These are phyloP conservation scores for Gopherus evgoodei DNA, from an alignment of 2,113 vertebrate genomes.

Conservation along the genomic window DNA sequence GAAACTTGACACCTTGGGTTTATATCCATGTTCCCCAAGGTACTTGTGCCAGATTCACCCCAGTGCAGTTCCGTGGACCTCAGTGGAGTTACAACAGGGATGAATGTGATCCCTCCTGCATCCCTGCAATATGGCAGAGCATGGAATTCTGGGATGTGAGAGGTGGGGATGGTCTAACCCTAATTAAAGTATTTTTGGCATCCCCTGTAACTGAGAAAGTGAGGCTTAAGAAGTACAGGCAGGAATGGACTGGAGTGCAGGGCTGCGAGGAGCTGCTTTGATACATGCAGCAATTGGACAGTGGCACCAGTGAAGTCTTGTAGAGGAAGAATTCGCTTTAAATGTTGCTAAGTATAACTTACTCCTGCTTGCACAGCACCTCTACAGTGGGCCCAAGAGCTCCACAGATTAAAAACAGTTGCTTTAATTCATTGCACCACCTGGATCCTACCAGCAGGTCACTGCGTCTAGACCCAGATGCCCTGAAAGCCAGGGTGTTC, in stretches of 20 bases:
- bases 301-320: neutral
- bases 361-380: neutral
- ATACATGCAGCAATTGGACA: neutral
- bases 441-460: neutral
- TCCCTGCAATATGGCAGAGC: neutral
- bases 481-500: neutral
- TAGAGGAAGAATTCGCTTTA: slow-evolving; percentile 6
- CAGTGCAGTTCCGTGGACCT: neutral
- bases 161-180: neutral
- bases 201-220: neutral
- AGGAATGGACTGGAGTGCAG: neutral
- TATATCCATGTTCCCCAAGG: neutral
- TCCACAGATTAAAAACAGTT: neutral
- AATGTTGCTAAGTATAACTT: neutral
- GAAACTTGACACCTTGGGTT: neutral
- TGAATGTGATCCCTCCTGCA: neutral
- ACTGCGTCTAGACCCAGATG: neutral
- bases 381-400: neutral
- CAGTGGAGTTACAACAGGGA: neutral
- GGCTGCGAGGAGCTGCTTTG: neutral
- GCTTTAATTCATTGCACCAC: neutral
- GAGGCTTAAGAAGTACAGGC: neutral
- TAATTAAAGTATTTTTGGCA: neutral
- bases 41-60: neutral
- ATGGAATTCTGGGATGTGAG: neutral